Evolutionary conservation across 2,888 invertebrate genomes (phyloP), one percentile per base, ranked within the genome.

Genomic region (Macropis europaea): DNA sequence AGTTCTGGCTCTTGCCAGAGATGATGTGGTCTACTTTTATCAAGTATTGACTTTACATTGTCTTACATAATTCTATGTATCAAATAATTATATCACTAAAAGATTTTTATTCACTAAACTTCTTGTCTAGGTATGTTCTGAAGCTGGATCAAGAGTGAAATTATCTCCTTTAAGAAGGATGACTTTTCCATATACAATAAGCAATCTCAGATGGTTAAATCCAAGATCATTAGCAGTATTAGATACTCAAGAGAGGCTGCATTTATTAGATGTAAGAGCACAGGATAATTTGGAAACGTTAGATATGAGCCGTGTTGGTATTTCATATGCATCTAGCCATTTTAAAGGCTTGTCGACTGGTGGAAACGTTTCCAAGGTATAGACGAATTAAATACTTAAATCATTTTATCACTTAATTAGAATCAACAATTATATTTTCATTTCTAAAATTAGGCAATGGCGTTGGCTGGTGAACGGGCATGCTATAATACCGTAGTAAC

Each of bases 281-380:
- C 96, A 97, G 85, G 95, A 96, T 80, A 97, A 97, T 89, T 91
- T 96, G 17, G 97, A 97, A 90, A 92, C 94, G 22, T 91, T 96
- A 75, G 97, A 97, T 88, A 92, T 97, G 77, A 94, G 95, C 30
- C 93, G 93, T 84, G 95, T 96, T 13, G 94, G 95, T 38, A 92
- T 97, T 38, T 96, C 97, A 0, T 97, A 97, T 85, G 95, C 95
- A 43, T 96, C 96, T 30, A 96, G 97, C 42, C 96, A 95, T 89
- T 96, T 95, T 86, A 94, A 97, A 91, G 99, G 96, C 0, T 91
- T 98, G 38, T 97, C 98, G 71, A 99, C 99, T 0, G 99, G 99
- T 4, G 98, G 99, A 0, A 97, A 97, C 87, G 99, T 95, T 80
- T 92, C 96, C 70, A 89, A 89, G 84, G 88, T 88, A 79, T 7